Evolutionary conservation across 2,888 invertebrate genomes (phyloP).

Genomic region (Cordilura impudica): DNA sequence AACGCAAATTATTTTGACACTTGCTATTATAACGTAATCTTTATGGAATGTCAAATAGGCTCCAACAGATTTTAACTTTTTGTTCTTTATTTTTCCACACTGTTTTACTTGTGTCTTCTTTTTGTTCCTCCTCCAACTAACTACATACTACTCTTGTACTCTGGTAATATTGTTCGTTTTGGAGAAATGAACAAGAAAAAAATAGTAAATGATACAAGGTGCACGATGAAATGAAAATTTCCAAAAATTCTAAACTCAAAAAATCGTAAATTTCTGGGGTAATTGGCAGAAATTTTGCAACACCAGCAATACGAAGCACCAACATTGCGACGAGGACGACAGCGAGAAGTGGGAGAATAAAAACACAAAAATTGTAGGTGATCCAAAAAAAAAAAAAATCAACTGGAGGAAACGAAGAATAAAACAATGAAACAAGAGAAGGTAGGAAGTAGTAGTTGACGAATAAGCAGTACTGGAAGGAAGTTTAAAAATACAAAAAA

Average conservation of each 20-base stretch:
- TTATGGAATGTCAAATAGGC: neutral
- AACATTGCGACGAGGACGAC: neutral
- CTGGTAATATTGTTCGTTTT: conserved; percentile 54
- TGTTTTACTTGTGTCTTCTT: conserved; percentile 33
- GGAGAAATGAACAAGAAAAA: conserved; percentile 50
- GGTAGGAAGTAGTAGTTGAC: conserved; percentile 61
- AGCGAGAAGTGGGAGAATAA: neutral
- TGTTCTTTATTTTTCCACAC: conserved; percentile 18
- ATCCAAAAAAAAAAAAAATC: conserved; percentile 46
- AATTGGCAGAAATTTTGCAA: conserved; percentile 39
- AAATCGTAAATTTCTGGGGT: conserved; percentile 45
- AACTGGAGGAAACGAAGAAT: conserved; percentile 61
- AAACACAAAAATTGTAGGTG: conserved; percentile 20
- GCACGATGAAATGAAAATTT: conserved; percentile 52
- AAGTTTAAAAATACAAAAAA: neutral
- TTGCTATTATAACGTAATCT: conserved; percentile 9
- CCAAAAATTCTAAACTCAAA: conserved; percentile 32
- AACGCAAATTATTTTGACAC: neutral
- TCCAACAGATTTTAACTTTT: conserved; percentile 3
- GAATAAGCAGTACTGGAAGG: neutral
- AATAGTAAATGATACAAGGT: conserved; percentile 48
- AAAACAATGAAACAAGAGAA: conserved; percentile 71
- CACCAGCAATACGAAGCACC: neutral
- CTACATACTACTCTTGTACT: conserved; percentile 28
- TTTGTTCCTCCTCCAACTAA: conserved; percentile 28